These are phyloP conservation scores for Asteroscopus sphinx DNA, from an alignment of 2,888 invertebrate species.

Conservation along the genomic window DNA sequence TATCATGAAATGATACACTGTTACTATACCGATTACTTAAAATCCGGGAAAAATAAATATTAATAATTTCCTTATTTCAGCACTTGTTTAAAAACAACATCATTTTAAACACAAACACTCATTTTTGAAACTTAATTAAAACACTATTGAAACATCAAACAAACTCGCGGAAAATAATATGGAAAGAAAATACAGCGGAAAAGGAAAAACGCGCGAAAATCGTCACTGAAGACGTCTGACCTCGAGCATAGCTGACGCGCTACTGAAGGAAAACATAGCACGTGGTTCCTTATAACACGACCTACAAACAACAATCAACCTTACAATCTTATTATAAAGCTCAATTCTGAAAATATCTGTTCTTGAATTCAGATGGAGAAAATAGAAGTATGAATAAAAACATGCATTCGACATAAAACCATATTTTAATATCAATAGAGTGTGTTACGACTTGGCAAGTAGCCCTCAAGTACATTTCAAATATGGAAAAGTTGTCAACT, in stretches of 20 bases:
- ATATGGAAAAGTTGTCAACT: constrained; percentile 66
- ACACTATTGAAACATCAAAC: constrained; percentile 10
- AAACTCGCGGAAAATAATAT: constrained; percentile 40
- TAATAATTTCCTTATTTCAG: constrained; percentile 12
- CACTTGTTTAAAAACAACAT: constrained; percentile 29
- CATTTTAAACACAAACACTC: constrained; percentile 30
- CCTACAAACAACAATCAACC: constrained; percentile 37
- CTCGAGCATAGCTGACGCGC: constrained; percentile 72
- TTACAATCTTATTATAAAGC: constrained; percentile 17
- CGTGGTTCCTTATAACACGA: constrained; percentile 62
- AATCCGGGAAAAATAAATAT: constrained; percentile 14
- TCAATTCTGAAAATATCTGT: constrained; percentile 13
- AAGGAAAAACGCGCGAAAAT: constrained; percentile 61
- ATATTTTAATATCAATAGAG: constrained; percentile 45
- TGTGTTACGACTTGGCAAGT: constrained; percentile 40
- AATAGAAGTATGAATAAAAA: constrained; percentile 40
- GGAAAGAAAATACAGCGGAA: constrained; percentile 45
- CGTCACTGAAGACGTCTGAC: constrained; percentile 65
- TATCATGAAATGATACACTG: background rate
- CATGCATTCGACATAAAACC: constrained; percentile 48
- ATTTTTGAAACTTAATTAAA: background rate
- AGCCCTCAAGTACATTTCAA: constrained; percentile 52
- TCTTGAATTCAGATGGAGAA: constrained; percentile 29
- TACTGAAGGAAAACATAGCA: constrained; percentile 77
- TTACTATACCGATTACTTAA: constrained; percentile 34